These are phyloP conservation scores for Pithys albifrons DNA, from an alignment of 2,113 vertebrate genomes.

Conservation along the genomic window DNA sequence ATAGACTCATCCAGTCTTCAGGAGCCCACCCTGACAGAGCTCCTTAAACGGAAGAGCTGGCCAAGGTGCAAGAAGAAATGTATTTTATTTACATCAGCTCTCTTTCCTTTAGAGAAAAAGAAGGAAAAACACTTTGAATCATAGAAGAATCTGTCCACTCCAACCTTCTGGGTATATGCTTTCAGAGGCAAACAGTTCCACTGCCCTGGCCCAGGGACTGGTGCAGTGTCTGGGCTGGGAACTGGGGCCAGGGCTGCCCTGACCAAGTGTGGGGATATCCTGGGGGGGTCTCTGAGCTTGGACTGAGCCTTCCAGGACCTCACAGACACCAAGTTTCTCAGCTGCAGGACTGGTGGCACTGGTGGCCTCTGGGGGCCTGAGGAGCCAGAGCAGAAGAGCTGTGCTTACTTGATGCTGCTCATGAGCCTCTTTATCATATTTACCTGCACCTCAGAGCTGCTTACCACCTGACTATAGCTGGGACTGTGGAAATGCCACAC, in stretches of 20 bases:
- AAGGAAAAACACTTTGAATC: background rate
- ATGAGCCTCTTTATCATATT: rapidly evolving
- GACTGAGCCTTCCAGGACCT: background rate
- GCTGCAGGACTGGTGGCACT: background rate
- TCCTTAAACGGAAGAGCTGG: background rate
- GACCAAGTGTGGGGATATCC: rapidly evolving
- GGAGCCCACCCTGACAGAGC: too few species aligned
- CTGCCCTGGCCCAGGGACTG: rapidly evolving
- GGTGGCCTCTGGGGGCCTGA: rapidly evolving
- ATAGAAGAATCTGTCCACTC: background rate
- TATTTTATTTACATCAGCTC: background rate
- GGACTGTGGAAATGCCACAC: background rate
- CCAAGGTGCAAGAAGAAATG: background rate
- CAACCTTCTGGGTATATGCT: rapidly evolving
- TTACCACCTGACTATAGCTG: too few species aligned
- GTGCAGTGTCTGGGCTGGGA: background rate
- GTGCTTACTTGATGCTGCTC: background rate
- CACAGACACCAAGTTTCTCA: rapidly evolving
- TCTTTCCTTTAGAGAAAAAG: background rate
- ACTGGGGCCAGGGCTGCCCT: background rate
- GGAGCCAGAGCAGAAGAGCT: background rate
- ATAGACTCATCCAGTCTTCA: background rate
- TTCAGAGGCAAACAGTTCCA: background rate
- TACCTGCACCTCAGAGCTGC: background rate
- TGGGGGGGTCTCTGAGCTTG: rapidly evolving